Percentiles rank a stretch among this genome's conserved stretches.
These are phyloP conservation scores for Agrotis segetum DNA, from an alignment of 2,888 invertebrate species.

Conservation along the genomic window DNA sequence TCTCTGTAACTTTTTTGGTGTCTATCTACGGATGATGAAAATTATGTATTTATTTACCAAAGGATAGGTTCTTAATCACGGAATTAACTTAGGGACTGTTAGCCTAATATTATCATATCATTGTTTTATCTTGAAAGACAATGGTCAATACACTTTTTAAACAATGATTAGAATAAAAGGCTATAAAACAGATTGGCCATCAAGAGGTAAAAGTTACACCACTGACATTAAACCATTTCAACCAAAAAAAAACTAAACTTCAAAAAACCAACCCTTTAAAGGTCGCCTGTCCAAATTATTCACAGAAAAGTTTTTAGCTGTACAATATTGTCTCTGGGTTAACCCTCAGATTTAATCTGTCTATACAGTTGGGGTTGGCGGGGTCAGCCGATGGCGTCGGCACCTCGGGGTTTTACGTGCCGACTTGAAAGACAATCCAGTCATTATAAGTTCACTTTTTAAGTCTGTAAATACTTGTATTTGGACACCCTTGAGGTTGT, in stretches of 20 bases:
- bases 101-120: background rate
- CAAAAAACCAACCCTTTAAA: conserved; percentile 30
- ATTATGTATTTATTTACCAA: too few species aligned
- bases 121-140: background rate
- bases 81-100: background rate
- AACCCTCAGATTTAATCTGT: conserved; percentile 58
- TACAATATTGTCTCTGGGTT: conserved; percentile 34
- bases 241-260: conserved; percentile 23
- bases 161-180: background rate
- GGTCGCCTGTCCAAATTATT: conserved; percentile 42
- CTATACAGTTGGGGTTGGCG: conserved; percentile 43
- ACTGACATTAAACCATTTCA: background rate
- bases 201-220: background rate
- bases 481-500: too few species aligned
- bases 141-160: background rate
- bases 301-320: conserved; percentile 29
- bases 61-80: too few species aligned
- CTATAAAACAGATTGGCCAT: background rate
- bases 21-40: too few species aligned
- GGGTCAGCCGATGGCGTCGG: conserved; percentile 45
- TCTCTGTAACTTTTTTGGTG: too few species aligned
- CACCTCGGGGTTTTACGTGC: conserved; percentile 37
- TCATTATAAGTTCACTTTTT: too few species aligned
- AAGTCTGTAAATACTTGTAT: too few species aligned
- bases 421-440: too few species aligned